A percentile compares a stretch with the other conserved stretches of the same genome.
These are phyloP conservation scores for Callimorpha dominula DNA, from an alignment of 2,888 invertebrate genomes.

Conservation along the genomic window DNA sequence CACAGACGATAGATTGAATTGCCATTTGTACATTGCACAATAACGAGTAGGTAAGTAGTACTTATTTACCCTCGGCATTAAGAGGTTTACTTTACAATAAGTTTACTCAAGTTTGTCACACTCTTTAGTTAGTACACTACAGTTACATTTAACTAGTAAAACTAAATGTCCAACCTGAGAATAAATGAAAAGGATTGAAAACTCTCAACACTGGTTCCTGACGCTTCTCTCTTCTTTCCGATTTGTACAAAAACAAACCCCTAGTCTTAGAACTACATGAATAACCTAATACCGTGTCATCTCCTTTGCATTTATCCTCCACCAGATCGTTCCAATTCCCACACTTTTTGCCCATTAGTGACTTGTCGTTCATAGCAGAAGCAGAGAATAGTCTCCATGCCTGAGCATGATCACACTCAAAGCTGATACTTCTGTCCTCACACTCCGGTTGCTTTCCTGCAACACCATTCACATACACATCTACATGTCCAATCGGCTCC, in stretches of 20 bases:
- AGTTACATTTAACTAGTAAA: too few relatives aligned
- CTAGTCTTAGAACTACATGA: constrained; percentile 53
- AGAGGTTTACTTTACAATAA: background rate
- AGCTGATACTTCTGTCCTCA: constrained; percentile 61
- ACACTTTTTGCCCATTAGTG: constrained; percentile 64
- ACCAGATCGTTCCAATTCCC: constrained; percentile 64
- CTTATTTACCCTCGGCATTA: background rate
- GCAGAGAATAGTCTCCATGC: constrained; percentile 73
- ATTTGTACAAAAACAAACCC: constrained; percentile 73
- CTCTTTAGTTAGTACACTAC: background rate
- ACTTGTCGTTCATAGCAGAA: constrained; percentile 58
- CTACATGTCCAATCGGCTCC: constrained; percentile 71
- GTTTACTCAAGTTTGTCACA: background rate
- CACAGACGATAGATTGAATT: background rate
- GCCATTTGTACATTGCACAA: background rate
- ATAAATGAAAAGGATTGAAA: constrained; percentile 64
- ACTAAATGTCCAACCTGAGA: constrained; percentile 36
- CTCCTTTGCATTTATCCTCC: constrained; percentile 63
- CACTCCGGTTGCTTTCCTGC: constrained; percentile 74
- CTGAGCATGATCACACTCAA: constrained; percentile 77
- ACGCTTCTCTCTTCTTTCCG: constrained; percentile 47
- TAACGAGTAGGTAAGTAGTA: background rate
- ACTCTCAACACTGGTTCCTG: constrained; percentile 44
- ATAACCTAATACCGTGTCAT: constrained; percentile 64
- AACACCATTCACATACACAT: constrained; percentile 78